Evolutionary conservation across 2,888 invertebrate species (phyloP).

Genomic region (Agrilus mali): DNA sequence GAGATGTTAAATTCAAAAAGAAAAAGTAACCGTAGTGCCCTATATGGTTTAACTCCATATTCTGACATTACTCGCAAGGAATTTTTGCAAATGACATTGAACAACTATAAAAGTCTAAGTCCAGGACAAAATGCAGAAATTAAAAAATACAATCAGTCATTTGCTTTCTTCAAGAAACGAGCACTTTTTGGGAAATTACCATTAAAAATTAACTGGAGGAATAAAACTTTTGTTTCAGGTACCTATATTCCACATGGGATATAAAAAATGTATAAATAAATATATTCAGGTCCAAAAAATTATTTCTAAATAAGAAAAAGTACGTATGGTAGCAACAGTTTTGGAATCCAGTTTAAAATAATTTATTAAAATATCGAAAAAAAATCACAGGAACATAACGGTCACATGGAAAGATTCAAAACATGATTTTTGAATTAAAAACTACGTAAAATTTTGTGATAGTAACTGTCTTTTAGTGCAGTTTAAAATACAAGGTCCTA

Average conservation of each 20-base stretch:
- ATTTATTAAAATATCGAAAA: too few relatives aligned
- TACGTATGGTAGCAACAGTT: too few relatives aligned
- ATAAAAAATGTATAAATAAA: too few relatives aligned
- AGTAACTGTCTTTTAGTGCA: too few relatives aligned
- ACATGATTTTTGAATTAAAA: too few relatives aligned
- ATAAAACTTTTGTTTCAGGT: not conserved
- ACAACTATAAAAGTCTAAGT: not conserved
- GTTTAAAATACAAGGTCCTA: too few relatives aligned
- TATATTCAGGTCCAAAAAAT: not conserved
- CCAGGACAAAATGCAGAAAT: not conserved
- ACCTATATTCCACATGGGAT: not conserved
- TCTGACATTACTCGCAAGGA: slow-evolving; percentile 48
- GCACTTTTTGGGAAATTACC: slow-evolving; percentile 12
- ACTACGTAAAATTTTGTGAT: too few relatives aligned
- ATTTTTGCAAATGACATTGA: slow-evolving; percentile 37
- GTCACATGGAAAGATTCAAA: too few relatives aligned
- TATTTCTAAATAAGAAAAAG: too few relatives aligned
- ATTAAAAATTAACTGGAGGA: slow-evolving; percentile 28
- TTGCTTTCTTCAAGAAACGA: not conserved
- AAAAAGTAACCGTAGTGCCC: slow-evolving; percentile 33
- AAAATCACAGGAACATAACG: too few relatives aligned
- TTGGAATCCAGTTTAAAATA: too few relatives aligned
- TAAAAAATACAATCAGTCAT: not conserved
- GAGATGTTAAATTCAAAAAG: slow-evolving; percentile 34
- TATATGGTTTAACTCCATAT: slow-evolving; percentile 47